Evolutionary conservation across 1,140 invertebrate genomes (phyloP), one percentile per base, ranked within the genome.

Genomic region (Drosophila pseudoobscura): DNA sequence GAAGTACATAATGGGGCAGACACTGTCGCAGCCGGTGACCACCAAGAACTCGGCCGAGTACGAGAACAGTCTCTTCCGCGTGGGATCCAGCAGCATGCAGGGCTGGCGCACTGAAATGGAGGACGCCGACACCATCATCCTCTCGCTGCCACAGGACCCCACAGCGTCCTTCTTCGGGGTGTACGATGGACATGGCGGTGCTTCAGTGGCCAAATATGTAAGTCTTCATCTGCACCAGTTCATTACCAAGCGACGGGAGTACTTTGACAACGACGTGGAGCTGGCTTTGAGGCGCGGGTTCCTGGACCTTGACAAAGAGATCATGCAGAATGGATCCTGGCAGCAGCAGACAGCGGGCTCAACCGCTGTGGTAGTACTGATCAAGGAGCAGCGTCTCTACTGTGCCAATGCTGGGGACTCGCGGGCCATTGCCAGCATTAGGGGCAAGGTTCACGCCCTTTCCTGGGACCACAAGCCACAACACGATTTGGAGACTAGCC

Each of bases 41-140:
- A 94, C 95, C 47, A 99, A 98, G 92, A 95, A 97, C 80, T 96
- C 97, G 15, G 94, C 96, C 13, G 95, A 94, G 85, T 96, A 96
- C 88, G 93, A 94, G 89, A 96, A 96, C 85, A 22, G 61, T 2
- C 26, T 26, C 6, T 91, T 53, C 41, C 50, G 84, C 95, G 99
- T 99, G 13, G 98, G 97, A 5, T 97, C 97, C 2, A 98, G 97
- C 4, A 98, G 96, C 91, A 99, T 99, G 98, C 99, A 99, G 93
- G 98, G 99, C 92, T 99, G 98, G 98, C 92, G 98, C 63, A 95
- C 98, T n/a, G 97, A 97, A 91, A 99, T 99, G 98, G 99, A 99
- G 93, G 99, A 99, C 93, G 97, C 97, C 1, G 98, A 99, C 90
- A 98, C 97, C 29, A 97, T 99, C 82, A 96, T 99, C 63, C 92